phyloP scores from a whole-genome alignment of 1,140 invertebrate genomes.

The Philotrypesis tridentata region DNA sequence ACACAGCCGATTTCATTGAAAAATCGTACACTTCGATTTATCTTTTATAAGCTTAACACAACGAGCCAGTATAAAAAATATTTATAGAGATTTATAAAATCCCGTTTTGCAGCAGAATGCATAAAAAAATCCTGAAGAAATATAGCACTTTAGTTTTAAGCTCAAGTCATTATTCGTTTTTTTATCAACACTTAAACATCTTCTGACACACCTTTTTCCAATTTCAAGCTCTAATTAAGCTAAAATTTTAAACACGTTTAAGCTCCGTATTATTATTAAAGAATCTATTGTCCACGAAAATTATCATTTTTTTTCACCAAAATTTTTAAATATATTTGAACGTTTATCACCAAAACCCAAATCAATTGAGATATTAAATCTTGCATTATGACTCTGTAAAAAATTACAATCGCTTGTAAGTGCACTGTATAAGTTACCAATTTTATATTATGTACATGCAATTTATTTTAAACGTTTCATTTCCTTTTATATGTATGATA shows the following conservation, averaged over 20 bases:
- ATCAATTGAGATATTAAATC: too few species aligned
- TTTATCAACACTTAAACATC: not conserved
- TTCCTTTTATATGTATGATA: slow-evolving; percentile 1
- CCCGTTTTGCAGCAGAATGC: not conserved
- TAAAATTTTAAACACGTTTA: too few species aligned
- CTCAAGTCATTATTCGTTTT: slow-evolving; percentile 3
- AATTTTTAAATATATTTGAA: not conserved
- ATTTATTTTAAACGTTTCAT: not conserved
- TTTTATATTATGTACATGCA: not conserved
- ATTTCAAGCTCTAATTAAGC: too few species aligned
- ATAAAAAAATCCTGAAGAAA: not conserved
- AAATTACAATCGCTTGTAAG: not conserved
- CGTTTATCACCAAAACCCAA: too few species aligned
- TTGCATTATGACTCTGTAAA: not conserved
- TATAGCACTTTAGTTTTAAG: not conserved
- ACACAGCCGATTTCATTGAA: not conserved
- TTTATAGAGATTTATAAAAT: slow-evolving; percentile 25
- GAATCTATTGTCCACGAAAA: too few species aligned
- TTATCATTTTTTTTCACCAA: not conserved
- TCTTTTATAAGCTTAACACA: slow-evolving; percentile 6
- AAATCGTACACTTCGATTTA: not conserved
- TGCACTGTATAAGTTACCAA: slow-evolving; percentile 14
- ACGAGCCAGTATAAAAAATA: slow-evolving; percentile 33
- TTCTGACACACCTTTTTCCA: too few species aligned
- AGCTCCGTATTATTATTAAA: too few species aligned